Evolutionary conservation across 35 echinoderm and acorn worm species (phyloP), one percentile per base, ranked within the genome.

Genomic region (Lytechinus variegatus): DNA sequence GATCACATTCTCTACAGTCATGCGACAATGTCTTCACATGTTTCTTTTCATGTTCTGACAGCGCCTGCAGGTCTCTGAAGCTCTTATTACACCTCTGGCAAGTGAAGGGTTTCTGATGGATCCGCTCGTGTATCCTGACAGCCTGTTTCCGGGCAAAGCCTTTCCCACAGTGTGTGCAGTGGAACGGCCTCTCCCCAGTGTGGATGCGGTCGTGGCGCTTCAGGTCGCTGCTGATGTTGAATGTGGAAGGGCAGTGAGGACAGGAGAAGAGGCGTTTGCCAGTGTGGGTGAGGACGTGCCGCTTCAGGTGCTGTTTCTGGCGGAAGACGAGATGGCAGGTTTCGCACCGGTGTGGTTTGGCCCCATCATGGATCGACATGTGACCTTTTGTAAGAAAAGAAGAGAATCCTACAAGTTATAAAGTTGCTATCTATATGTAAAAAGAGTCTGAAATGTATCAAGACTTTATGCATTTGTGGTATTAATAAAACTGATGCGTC

Each of bases 201-300:
- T 93, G 92, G 52, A 93, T 93, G 53, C 92, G 92, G 55, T 4
- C 56, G 55, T 93, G 92, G 10, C 92, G 92, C 92, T 93, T 93
- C 52, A 93, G 92, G 53, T 93, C 92, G 55, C 92, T 93, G 53
- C 52, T 93, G 55, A 57, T 93, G 92, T 93, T 93, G 92, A 93
- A 93, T 12, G 92, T 57, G 5, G 92, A 93, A 53, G 92, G 52
- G 57, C 92, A 93, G 10, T 27, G n/a, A 93, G 27, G 10, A 27
- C 92, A 93, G 53, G 92, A 57, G 54, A 93, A 93, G 92, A 93
- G 92, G 5, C 54, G 28, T 54, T 93, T 54, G n/a, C 52, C 14
- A 2, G 92, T 93, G 55, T 93, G 92, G 53, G 54, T 57, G 11
- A 93, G 92, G 92, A 16, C 13, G 24, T 93, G 92, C 52, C 92